Evolutionary conservation across 2,113 vertebrate genomes (phyloP), one percentile per base, ranked within the genome.

Genomic region (Anthoscopus minutus): DNA sequence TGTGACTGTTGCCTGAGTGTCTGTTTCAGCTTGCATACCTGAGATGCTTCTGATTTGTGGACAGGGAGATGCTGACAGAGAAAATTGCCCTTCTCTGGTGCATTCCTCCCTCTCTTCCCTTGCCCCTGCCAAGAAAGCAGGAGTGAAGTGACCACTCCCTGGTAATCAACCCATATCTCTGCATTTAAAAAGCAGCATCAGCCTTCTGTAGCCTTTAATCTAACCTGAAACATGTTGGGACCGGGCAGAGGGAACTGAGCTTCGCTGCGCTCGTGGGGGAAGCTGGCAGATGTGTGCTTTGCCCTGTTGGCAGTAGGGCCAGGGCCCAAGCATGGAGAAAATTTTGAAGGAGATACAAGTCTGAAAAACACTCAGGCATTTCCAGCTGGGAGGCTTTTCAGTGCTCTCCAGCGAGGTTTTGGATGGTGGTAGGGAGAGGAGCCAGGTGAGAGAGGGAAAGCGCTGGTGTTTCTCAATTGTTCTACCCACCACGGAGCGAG

Each of bases 401-500:
- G 1, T 37, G 31, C 48, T 72, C 66, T 69, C 61, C 48, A 83
- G 86, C 0, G 0, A 86, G 27, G 44, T n/a, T 90, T 83, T 47
- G 72, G 33, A n/a, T 58, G 37, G 10, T 83, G 2, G 0, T 16
- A 58, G 81, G 45, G 67, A 80, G 64, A 74, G 38, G 25, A 88
- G n/a, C 16, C 71, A 82, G 82, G 54, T 84, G 30, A 58, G 28
- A 70, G 45, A 74, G 56, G 35, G 64, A 89, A 62, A 66, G 25
- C 0, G 0, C 9, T 30, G 33, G 23, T 15, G 38, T 14, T 71
- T 73, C 70, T 66, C 72, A 71, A 40, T 74, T 4, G 1, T 77
- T 58, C 64, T 60, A 64, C 54, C 47, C 88, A 47, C 47, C 2
- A 0, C 1, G 0, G 67, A 50, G 37, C 1, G 0, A 15, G 40